Conservation (phyloP, 2,113 vertebrate species). For the Coreoperca whiteheadi region DNA sequence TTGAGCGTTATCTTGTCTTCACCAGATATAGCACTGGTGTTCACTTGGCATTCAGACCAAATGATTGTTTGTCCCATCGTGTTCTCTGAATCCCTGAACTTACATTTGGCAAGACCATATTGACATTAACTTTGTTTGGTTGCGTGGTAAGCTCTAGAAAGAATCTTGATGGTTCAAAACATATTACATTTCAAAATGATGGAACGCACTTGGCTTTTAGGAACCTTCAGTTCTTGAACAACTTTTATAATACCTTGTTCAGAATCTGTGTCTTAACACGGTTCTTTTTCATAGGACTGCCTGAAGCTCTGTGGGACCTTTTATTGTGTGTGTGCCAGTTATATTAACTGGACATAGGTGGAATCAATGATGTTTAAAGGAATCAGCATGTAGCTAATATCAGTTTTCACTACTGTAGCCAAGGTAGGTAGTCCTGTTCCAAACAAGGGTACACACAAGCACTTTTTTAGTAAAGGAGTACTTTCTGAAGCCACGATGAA, state of each 20-base stretch:
- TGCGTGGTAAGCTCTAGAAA: not conserved
- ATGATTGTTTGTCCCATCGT: not conserved
- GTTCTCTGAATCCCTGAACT: slow-evolving; percentile 9
- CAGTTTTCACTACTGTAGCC: too few species aligned
- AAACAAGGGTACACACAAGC: not conserved
- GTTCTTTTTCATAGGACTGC: not conserved
- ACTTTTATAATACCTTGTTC: not conserved
- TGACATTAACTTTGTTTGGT: not conserved
- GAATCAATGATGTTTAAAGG: too few species aligned
- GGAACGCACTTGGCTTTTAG: not conserved
- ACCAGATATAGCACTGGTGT: not conserved
- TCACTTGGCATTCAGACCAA: slow-evolving; percentile 3
- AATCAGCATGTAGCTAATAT: too few species aligned
- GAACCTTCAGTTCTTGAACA: not conserved
- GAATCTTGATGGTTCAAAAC: not conserved
- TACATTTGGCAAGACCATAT: not conserved
- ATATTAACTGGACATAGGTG: too few species aligned
- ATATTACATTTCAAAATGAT: not conserved
- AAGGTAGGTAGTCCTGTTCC: too few species aligned
- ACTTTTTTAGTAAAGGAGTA: not conserved
- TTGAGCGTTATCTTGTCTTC: not conserved
- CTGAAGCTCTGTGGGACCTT: not conserved
- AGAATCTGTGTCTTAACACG: not conserved
- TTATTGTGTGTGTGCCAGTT: too few species aligned
- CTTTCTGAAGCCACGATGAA: slow-evolving; percentile 15